These are phyloP conservation scores for Pissodes strobi DNA, from an alignment of 1,140 invertebrate genomes.

Conservation along the genomic window DNA sequence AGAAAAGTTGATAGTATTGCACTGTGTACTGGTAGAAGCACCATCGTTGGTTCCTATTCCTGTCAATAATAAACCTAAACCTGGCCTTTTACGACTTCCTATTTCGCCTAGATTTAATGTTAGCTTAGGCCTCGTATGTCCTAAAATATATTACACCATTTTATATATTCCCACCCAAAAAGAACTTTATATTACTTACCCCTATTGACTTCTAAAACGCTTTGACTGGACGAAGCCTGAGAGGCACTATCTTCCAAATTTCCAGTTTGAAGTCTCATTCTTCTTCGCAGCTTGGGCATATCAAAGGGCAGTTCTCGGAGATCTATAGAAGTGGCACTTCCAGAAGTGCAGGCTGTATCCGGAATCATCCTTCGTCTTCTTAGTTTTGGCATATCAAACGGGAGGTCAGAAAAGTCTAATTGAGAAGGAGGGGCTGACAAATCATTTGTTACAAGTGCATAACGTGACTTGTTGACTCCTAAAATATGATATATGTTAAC, in stretches of 20 bases:
- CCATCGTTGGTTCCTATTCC: conserved; percentile 64
- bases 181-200: conserved; percentile 33
- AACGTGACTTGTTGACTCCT: conserved; percentile 65
- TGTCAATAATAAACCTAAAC: conserved; percentile 55
- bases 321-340: conserved; percentile 74
- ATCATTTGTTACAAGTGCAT: conserved; percentile 55
- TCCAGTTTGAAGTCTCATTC: conserved; percentile 61
- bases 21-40: conserved; percentile 63
- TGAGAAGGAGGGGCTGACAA: conserved; percentile 49
- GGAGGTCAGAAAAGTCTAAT: conserved; percentile 72
- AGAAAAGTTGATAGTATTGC: conserved; percentile 23
- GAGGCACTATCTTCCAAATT: conserved; percentile 70
- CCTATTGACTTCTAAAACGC: conserved; percentile 71
- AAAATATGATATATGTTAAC: too few relatives aligned
- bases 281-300: conserved; percentile 82
- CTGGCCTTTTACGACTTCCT: conserved; percentile 48
- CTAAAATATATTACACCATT: too few relatives aligned
- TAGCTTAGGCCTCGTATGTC: conserved; percentile 65
- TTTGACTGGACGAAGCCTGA: conserved; percentile 78
- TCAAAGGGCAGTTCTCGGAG: conserved; percentile 82
- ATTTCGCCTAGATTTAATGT: conserved; percentile 71
- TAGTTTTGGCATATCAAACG: conserved; percentile 90
- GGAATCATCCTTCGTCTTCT: conserved; percentile 68
- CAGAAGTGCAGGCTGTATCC: conserved; percentile 68
- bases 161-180: neutral